Percentiles rank a stretch among this genome's conserved stretches.
Evolutionary conservation across 2,888 invertebrate genomes (phyloP).

Genomic region (Oxyscelio sp.): DNA sequence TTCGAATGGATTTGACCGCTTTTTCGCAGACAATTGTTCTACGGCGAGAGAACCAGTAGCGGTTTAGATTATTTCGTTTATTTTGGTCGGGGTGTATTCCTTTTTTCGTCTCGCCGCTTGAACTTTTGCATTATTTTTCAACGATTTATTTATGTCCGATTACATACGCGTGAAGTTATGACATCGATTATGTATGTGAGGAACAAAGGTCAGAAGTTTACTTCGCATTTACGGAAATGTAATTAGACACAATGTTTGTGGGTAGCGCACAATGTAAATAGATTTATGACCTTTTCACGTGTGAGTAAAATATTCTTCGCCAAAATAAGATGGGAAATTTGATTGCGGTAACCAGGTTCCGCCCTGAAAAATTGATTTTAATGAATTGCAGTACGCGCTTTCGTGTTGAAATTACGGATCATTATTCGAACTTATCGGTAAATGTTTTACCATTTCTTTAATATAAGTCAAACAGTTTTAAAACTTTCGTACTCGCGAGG

Average conservation of each 20-base stretch:
- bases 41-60: background rate
- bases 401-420: background rate
- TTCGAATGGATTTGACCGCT: slow-evolving; percentile 13
- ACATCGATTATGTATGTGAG: background rate
- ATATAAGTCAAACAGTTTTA: background rate
- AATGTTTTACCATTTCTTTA: background rate
- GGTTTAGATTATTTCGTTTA: background rate
- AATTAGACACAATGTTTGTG: slow-evolving; percentile 25
- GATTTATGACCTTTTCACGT: slow-evolving; percentile 66
- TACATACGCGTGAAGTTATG: background rate
- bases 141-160: background rate
- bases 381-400: slow-evolving; percentile 15
- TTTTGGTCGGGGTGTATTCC: background rate
- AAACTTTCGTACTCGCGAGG: background rate
- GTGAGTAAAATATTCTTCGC: slow-evolving; percentile 54
- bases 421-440: background rate
- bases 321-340: slow-evolving; percentile 48
- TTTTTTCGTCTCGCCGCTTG: background rate
- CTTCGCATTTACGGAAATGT: slow-evolving; percentile 23
- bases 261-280: slow-evolving; percentile 26
- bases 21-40: slow-evolving; percentile 5
- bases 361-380: slow-evolving; percentile 34
- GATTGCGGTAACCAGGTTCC: slow-evolving; percentile 54
- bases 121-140: background rate
- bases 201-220: background rate